phyloP scores from a whole-genome alignment of 2,888 invertebrate species.

The Portevinia maculata region DNA sequence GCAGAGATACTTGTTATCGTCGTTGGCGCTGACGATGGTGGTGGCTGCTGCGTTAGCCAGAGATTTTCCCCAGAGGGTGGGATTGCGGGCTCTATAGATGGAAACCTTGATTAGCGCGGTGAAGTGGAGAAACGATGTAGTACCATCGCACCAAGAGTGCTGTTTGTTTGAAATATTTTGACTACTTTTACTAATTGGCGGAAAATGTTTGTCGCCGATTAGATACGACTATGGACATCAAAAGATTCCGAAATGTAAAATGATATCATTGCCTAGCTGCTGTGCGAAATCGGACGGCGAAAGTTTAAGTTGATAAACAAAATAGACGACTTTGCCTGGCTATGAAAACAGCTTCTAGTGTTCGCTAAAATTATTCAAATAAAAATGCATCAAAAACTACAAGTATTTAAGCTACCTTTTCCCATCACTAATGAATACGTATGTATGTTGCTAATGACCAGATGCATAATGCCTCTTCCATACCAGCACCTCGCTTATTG shows the following conservation, averaged over 20 bases:
- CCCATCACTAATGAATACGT: neutral
- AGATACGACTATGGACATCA: constrained; percentile 63
- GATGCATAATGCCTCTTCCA: constrained; percentile 49
- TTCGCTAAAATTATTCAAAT: constrained; percentile 22
- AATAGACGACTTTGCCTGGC: constrained; percentile 1
- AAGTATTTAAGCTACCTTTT: constrained; percentile 66
- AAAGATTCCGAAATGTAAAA: constrained; percentile 62
- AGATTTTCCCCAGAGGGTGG: constrained; percentile 46
- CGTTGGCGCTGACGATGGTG: constrained; percentile 18
- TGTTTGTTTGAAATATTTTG: constrained; percentile 59
- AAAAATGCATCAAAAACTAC: constrained; percentile 40
- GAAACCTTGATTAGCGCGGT: constrained; percentile 42
- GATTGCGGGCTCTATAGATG: constrained; percentile 45
- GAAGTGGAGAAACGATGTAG: constrained; percentile 51
- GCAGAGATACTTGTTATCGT: constrained; percentile 56
- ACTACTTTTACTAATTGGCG: constrained; percentile 68
- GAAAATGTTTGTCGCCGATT: constrained; percentile 73
- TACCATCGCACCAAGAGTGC: constrained; percentile 17
- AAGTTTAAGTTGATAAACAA: constrained; percentile 1
- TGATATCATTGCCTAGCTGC: constrained; percentile 26
- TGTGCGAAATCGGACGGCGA: constrained; percentile 44
- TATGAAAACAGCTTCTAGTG: constrained; percentile 9
- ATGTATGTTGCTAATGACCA: constrained; percentile 62
- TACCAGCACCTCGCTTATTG: neutral
- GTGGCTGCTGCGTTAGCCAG: constrained; percentile 32